phyloP scores from a whole-genome alignment of 2,797 vertebrate species.

The Betta splendens region DNA sequence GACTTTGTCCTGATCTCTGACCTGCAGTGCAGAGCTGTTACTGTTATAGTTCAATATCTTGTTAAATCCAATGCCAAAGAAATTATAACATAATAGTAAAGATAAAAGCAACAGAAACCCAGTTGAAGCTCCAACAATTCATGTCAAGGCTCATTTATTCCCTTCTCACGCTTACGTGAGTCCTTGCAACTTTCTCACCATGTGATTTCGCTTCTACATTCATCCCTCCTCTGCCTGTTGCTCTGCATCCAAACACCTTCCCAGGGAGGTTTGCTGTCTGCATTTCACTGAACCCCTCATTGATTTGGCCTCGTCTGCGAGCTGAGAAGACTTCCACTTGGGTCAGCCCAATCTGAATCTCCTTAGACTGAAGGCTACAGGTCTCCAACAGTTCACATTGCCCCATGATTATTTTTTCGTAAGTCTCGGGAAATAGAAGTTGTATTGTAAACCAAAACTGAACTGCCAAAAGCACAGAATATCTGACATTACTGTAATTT shows the following conservation, averaged over 20 bases:
- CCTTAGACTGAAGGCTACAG: constrained; percentile 48
- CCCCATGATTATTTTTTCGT: constrained; percentile 51
- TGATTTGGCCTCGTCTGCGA: constrained; percentile 63
- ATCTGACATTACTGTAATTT: too few relatives aligned
- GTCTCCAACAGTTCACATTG: constrained; percentile 55
- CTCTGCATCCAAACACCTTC: constrained; percentile 66
- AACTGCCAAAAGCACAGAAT: too few relatives aligned
- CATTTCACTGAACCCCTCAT: constrained; percentile 62
- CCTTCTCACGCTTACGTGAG: constrained; percentile 51
- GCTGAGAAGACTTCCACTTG: constrained; percentile 58
- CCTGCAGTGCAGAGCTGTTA: not conserved
- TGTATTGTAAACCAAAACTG: constrained; percentile 38
- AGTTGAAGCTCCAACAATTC: constrained; percentile 44
- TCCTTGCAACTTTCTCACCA: constrained; percentile 41
- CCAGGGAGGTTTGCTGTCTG: constrained; percentile 57
- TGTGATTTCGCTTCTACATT: constrained; percentile 66
- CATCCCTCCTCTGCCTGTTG: constrained; percentile 51
- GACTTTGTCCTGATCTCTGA: not conserved
- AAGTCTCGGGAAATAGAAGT: constrained; percentile 48
- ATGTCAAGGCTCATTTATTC: constrained; percentile 65
- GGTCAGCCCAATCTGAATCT: constrained; percentile 57
- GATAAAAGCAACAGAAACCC: constrained; percentile 17
- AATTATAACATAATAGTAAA: constrained; percentile 13
- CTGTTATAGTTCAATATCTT: not conserved
- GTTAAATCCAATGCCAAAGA: constrained; percentile 9